phyloP scores from a whole-genome alignment of 2,888 invertebrate genomes.

The Erebia ligea region DNA sequence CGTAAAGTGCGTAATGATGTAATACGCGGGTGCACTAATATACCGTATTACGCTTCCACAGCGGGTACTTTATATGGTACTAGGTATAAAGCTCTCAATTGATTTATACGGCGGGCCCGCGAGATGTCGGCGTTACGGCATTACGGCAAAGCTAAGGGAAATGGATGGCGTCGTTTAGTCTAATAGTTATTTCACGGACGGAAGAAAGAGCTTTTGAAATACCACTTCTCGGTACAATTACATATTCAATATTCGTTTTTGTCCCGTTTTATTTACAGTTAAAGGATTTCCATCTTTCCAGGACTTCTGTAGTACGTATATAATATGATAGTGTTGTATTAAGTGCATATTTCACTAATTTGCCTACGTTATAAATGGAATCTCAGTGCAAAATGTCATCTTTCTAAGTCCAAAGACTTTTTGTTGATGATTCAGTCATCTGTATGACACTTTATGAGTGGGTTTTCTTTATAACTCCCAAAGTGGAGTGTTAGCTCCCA shows the following conservation, averaged over 20 bases:
- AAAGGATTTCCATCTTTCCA: no score
- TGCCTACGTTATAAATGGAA: no score
- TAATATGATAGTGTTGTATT: no score
- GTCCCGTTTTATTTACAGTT: not conserved
- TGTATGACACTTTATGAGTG: no score
- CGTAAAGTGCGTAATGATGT: not conserved
- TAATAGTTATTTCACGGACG: slow-evolving; percentile 17
- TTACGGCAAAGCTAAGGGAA: slow-evolving; percentile 12
- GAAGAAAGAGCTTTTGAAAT: slow-evolving; percentile 21
- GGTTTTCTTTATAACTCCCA: no score
- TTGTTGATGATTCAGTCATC: no score
- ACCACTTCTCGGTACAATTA: slow-evolving; percentile 1
- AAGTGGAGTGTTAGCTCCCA: no score
- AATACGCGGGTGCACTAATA: not conserved
- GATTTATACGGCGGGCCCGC: slow-evolving; percentile 8
- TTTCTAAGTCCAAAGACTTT: no score
- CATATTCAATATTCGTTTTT: slow-evolving; percentile 17
- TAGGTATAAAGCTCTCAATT: slow-evolving; percentile 19
- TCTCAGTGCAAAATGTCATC: no score
- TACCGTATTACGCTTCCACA: not conserved
- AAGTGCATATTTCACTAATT: no score
- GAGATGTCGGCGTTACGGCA: slow-evolving; percentile 16
- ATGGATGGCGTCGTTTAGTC: slow-evolving; percentile 23
- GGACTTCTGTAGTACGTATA: no score
- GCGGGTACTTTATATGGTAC: not conserved